Evolutionary conservation across 1,140 invertebrate species (phyloP).

Genomic region (Tetramorium simillimum): DNA sequence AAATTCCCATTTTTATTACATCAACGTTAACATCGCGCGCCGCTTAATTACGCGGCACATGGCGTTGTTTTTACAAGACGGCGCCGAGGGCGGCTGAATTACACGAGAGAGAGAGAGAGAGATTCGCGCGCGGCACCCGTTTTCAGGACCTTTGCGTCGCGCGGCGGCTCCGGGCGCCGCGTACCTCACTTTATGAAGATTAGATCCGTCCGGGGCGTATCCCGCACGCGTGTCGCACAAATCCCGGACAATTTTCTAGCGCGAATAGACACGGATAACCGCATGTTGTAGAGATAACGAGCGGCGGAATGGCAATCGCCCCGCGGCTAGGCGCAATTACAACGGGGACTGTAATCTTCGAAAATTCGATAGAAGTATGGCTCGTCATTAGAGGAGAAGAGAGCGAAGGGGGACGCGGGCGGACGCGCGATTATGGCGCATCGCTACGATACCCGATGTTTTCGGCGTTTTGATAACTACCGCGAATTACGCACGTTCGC

Average conservation of each 20-base stretch:
- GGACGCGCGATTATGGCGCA: neutral
- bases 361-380: constrained; percentile 29
- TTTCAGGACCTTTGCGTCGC: constrained; percentile 20
- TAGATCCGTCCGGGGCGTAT: constrained; percentile 45
- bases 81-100: neutral
- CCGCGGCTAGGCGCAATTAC: neutral
- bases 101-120: neutral
- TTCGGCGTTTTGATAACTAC: constrained; percentile 48
- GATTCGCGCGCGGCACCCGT: neutral
- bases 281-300: constrained; percentile 32
- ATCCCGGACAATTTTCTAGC: constrained; percentile 19
- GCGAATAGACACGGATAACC: constrained; percentile 1
- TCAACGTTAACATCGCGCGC: constrained; percentile 54
- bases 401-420: neutral
- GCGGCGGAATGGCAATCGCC: constrained; percentile 5
- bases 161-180: neutral
- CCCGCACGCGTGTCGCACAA: constrained; percentile 2
- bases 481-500: constrained; percentile 50
- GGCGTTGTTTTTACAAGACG: constrained; percentile 52
- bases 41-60: constrained; percentile 56
- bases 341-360: constrained; percentile 8
- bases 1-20: constrained; percentile 61
- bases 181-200: constrained; percentile 58
- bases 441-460: constrained; percentile 27
- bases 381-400: constrained; percentile 6